A percentile compares a stretch with the other conserved stretches of the same genome.
These are phyloP conservation scores for Spodoptera exigua DNA, from an alignment of 2,888 invertebrate species.

Conservation along the genomic window DNA sequence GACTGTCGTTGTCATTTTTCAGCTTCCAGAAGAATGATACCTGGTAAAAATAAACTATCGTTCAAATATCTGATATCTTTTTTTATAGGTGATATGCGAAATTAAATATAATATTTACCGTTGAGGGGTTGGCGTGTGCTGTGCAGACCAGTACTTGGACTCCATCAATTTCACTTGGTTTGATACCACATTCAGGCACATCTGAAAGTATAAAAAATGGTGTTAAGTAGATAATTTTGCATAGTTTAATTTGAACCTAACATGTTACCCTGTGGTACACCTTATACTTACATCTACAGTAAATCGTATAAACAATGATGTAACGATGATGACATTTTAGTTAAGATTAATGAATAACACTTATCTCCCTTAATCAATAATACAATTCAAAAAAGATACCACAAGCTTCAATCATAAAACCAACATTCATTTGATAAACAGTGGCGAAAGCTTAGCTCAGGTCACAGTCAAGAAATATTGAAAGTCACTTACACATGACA, in stretches of 20 bases:
- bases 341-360: too few relatives aligned
- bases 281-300: too few relatives aligned
- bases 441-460: conserved; percentile 5
- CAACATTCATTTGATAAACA: not conserved
- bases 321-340: too few relatives aligned
- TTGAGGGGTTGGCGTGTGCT: conserved; percentile 94
- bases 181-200: conserved; percentile 95
- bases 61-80: too few relatives aligned
- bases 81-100: not conserved
- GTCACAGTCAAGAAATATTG: not conserved
- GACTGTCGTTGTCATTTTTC: conserved; percentile 94
- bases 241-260: not conserved
- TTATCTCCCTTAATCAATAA: too few relatives aligned
- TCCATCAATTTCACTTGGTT: conserved; percentile 92
- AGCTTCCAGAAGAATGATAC: conserved; percentile 95
- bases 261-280: conserved; percentile 7
- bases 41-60: conserved; percentile 65
- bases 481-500: conserved; percentile 93
- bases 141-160: conserved; percentile 94
- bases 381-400: not conserved
- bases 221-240: not conserved
- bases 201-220: conserved; percentile 84
- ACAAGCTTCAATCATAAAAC: not conserved
- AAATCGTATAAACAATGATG: too few relatives aligned
- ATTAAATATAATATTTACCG: conserved; percentile 79